Base-by-base conservation (phyloP, 2,888 invertebrate genomes). In the Capitulum mitella region DNA sequence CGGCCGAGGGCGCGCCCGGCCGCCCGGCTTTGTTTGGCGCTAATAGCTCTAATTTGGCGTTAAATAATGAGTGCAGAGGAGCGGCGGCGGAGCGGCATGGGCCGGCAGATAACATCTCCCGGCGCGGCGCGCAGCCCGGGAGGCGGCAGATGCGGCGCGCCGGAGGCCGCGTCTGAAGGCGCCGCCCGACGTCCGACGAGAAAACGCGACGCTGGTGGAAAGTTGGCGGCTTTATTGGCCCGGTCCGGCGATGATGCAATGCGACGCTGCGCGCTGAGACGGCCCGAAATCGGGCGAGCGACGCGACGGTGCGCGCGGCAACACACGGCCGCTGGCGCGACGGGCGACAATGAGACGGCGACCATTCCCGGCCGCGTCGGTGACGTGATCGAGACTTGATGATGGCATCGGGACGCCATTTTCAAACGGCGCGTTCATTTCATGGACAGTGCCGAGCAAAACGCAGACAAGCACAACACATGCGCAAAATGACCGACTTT, bases 21-120 rank as follows among this genome's bases (percentile, higher is more conserved):
- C 16, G 64, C 10, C 70, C 34, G 26, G 70, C 70, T 70, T 70
- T 70, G 70, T 70, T 70, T 70, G 70, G 16, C 26, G 6, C 70
- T 70, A 70, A 70, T 40, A 70, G 70, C 70, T 70, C 37, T 70
- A 70, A 70, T 70, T 70, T 70, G 70, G 70, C 70, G 70, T 40
- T 37, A 40, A 40, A 70, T 70, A 40, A 70, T 70, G 64, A 64
- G 34, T 19, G 64, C 16, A 1, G 19, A 34, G 32, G 29, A 5
- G 26, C 8, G 64, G 64, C 29, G 34, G 64, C 64, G 16, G 34
- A 3, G 64, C 34, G 64, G 58, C 58, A n/a, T 29, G 58, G 43
- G 64, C 64, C 10, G 19, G 19, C 64, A 37, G 70, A 70, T 70
- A 70, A 26, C 70, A 70, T 70, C 70, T 32, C 64, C 2, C 8